Evolutionary conservation across 2,888 invertebrate genomes (phyloP).

Genomic region (Ceramica pisi): DNA sequence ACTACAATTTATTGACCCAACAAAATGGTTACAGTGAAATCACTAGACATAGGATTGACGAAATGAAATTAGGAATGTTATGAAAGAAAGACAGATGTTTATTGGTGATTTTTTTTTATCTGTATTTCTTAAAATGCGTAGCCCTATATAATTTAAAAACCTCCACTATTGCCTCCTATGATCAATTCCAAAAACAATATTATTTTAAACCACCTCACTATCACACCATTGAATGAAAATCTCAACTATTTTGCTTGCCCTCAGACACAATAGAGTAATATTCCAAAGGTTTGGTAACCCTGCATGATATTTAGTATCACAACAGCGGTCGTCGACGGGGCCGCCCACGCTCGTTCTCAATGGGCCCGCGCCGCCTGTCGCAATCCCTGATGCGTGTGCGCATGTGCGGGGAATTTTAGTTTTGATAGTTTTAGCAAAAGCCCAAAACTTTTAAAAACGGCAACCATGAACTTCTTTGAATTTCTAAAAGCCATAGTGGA

Average conservation of each 20-base stretch:
- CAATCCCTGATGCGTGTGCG: conserved; percentile 67
- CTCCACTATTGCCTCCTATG: not conserved
- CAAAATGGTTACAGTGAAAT: no score
- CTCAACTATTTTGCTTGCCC: conserved; percentile 33
- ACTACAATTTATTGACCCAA: no score
- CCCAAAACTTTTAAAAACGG: no score
- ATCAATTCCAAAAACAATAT: conserved; percentile 12
- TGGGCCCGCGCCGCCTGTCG: conserved; percentile 69
- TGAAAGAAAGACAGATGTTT: no score
- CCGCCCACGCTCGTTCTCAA: conserved; percentile 72
- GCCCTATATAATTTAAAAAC: not conserved
- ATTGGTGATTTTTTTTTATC: no score
- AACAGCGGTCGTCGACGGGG: conserved; percentile 64
- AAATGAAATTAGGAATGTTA: no score
- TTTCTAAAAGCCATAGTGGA: no score
- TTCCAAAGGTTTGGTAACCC: conserved; percentile 61
- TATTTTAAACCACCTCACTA: not conserved
- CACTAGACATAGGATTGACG: no score
- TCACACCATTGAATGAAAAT: conserved; percentile 26
- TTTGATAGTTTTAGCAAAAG: conserved; percentile 67
- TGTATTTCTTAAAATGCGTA: not conserved
- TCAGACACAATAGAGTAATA: conserved; percentile 37
- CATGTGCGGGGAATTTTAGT: conserved; percentile 34
- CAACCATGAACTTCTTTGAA: no score
- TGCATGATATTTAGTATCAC: conserved; percentile 67